These are phyloP conservation scores for Drosophila infuscata DNA, from an alignment of 2,888 invertebrate genomes.

Conservation along the genomic window DNA sequence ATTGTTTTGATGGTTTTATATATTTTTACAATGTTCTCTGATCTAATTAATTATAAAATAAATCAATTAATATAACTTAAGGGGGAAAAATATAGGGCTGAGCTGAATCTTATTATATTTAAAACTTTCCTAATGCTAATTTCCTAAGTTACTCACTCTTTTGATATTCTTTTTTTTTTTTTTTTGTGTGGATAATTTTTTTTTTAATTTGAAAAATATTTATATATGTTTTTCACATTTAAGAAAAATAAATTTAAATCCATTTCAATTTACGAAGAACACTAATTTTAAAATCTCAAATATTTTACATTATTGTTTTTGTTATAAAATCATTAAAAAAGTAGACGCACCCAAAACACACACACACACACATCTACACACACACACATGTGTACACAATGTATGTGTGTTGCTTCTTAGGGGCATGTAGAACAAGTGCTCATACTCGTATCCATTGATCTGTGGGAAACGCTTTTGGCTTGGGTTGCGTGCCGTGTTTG, in stretches of 20 bases:
- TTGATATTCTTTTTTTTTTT: not conserved
- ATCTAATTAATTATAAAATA: too few relatives aligned
- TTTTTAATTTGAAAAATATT: not conserved
- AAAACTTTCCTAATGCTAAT: not conserved
- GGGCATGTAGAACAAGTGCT: conserved; percentile 1
- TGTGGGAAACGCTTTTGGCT: conserved; percentile 14
- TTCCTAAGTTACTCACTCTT: not conserved
- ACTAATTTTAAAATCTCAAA: not conserved
- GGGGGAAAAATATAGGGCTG: too few relatives aligned
- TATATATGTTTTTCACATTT: not conserved
- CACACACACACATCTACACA: not conserved
- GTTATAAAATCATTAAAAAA: not conserved
- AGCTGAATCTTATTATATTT: not conserved
- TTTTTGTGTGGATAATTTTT: not conserved
- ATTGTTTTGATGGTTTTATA: not conserved
- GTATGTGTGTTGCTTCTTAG: not conserved
- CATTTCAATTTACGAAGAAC: not conserved
- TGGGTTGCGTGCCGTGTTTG: conserved; percentile 48
- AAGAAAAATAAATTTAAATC: not conserved
- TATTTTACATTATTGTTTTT: not conserved
- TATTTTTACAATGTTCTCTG: too few relatives aligned
- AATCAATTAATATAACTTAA: too few relatives aligned
- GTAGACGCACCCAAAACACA: not conserved
- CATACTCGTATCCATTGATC: conserved; percentile 37
- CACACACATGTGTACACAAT: too few relatives aligned